A percentile compares a stretch with the other conserved stretches of the same genome.
Conservation (phyloP, 1,140 invertebrate species). For the Antheraea mylitta region DNA sequence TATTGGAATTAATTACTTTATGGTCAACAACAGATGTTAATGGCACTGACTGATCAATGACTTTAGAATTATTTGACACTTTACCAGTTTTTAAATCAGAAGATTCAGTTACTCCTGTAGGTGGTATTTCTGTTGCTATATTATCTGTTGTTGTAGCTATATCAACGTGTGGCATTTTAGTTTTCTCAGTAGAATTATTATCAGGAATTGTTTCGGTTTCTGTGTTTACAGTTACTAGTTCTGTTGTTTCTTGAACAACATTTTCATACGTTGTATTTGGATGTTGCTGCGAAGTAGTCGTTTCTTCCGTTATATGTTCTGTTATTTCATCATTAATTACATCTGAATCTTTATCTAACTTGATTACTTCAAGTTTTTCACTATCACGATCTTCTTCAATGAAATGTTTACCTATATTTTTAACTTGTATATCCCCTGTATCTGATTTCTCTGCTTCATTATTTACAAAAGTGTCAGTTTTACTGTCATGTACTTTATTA, state of each 20-base stretch:
- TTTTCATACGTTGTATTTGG: not conserved
- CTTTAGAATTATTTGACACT: not conserved
- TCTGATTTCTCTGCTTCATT: not conserved
- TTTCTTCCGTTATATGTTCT: slow-evolving; percentile 4
- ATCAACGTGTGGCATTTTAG: not conserved
- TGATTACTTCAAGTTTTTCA: not conserved
- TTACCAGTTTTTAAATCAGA: not conserved
- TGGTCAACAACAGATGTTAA: not conserved
- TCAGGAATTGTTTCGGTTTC: too few species aligned
- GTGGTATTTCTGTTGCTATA: not conserved
- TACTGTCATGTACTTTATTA: not conserved
- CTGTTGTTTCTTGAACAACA: not conserved
- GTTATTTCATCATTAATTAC: not conserved
- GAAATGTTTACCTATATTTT: not conserved
- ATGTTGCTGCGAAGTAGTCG: not conserved
- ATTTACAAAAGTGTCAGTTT: not conserved
- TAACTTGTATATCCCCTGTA: slow-evolving; percentile 17
- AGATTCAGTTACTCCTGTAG: not conserved
- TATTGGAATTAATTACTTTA: too few species aligned
- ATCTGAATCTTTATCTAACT: not conserved
- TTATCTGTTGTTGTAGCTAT: not conserved
- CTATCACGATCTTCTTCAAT: not conserved
- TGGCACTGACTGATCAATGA: not conserved
- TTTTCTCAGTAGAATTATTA: too few species aligned
- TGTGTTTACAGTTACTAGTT: not conserved